Conservation (phyloP, 2,888 invertebrate genomes). For the Muschampia plurimacula region DNA sequence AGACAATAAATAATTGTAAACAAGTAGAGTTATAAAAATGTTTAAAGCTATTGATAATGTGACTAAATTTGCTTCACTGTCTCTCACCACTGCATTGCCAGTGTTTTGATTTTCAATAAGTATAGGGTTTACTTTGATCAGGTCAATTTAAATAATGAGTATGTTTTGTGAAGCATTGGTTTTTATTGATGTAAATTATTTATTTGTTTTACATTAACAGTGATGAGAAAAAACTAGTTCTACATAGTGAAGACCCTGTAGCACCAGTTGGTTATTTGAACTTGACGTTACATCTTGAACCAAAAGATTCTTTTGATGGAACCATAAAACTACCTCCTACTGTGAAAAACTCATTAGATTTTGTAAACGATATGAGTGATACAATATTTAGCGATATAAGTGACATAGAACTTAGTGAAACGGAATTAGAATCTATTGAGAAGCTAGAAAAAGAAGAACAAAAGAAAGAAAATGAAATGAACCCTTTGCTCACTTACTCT, state of each 20-base stretch:
- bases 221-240: conserved; percentile 93
- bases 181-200: background rate
- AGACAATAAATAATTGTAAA: background rate
- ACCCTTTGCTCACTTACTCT: conserved; percentile 72
- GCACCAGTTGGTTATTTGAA: conserved; percentile 98
- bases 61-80: background rate
- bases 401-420: conserved; percentile 87
- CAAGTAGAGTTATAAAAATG: too few relatives aligned
- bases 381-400: conserved; percentile 88
- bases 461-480: conserved; percentile 73
- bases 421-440: conserved; percentile 87
- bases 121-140: too few relatives aligned
- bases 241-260: conserved; percentile 96
- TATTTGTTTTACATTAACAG: conserved; percentile 74
- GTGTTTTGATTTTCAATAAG: too few relatives aligned
- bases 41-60: too few relatives aligned
- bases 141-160: too few relatives aligned
- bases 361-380: conserved; percentile 87
- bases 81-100: background rate
- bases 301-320: conserved; percentile 82
- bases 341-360: conserved; percentile 86
- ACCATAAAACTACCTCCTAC: conserved; percentile 71
- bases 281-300: conserved; percentile 92
- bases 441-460: conserved; percentile 78
- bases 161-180: too few relatives aligned